A percentile compares a stretch with the other conserved stretches of the same genome.
phyloP scores from a whole-genome alignment of 2,888 invertebrate genomes.

The Ferdinandea cuprea region DNA sequence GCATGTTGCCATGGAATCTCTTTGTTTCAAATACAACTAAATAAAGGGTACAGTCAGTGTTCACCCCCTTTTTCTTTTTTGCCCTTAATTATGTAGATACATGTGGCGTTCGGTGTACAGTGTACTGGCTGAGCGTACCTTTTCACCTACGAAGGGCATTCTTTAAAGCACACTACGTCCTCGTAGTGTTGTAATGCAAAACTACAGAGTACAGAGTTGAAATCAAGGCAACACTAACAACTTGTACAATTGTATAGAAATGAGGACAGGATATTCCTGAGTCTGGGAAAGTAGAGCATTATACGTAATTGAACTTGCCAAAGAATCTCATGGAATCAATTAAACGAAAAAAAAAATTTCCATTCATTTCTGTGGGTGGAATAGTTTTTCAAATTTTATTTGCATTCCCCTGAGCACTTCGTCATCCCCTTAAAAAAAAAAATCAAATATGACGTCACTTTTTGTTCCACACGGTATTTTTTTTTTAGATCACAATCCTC shows the following conservation, averaged over 20 bases:
- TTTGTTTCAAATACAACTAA: conserved; percentile 48
- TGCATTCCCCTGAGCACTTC: conserved; percentile 2
- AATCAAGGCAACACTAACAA: too few relatives aligned
- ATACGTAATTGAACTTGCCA: too few relatives aligned
- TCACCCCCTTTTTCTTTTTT: not conserved
- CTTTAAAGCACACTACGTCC: too few relatives aligned
- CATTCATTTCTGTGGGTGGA: too few relatives aligned
- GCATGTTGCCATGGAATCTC: conserved; percentile 62
- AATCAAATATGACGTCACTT: conserved; percentile 42
- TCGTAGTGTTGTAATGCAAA: too few relatives aligned
- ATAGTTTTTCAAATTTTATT: conserved; percentile 4
- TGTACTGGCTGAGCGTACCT: not conserved
- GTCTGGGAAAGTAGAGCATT: too few relatives aligned
- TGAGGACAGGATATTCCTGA: not conserved
- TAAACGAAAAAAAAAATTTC: too few relatives aligned
- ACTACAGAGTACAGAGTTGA: too few relatives aligned
- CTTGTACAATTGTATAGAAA: too few relatives aligned
- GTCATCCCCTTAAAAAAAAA: conserved; percentile 2
- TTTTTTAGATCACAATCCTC: too few relatives aligned
- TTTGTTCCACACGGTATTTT: conserved; percentile 26
- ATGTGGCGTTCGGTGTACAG: not conserved
- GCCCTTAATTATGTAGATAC: conserved; percentile 19
- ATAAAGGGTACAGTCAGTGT: conserved; percentile 27
- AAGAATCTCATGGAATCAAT: too few relatives aligned
- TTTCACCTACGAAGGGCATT: not conserved